Conservation (phyloP, 2,113 vertebrate genomes). For the Peromyscus leucopus region DNA sequence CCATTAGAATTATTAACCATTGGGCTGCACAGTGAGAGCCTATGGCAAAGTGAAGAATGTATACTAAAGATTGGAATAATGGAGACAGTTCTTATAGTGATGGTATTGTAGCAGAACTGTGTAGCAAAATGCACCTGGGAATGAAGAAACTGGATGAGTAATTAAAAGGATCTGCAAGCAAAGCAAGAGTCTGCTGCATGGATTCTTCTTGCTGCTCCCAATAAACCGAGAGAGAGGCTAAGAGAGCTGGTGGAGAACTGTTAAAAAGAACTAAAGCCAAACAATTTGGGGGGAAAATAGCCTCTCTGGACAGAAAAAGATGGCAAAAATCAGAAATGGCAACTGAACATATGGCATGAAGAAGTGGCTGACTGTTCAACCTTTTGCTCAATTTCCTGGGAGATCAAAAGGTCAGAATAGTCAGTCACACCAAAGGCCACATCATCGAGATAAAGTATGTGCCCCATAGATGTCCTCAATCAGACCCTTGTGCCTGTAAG, state of each 20-base stretch:
- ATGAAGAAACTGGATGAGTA: not conserved
- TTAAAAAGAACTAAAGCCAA: not conserved
- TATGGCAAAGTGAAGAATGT: not conserved
- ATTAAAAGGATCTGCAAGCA: not conserved
- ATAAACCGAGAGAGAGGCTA: not conserved
- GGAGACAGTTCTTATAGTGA: not conserved
- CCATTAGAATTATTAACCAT: not conserved
- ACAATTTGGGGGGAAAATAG: not conserved
- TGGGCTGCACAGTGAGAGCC: not conserved
- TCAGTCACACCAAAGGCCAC: slow-evolving; percentile 20
- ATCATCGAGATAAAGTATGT: slow-evolving; percentile 6
- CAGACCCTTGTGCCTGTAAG: not conserved
- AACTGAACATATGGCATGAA: not conserved
- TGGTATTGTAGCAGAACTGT: not conserved
- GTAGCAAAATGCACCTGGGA: not conserved
- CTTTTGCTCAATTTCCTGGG: slow-evolving; percentile 49
- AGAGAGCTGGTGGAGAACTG: not conserved
- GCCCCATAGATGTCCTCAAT: not conserved
- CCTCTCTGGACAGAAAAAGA: not conserved
- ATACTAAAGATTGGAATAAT: not conserved
- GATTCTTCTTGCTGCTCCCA: not conserved
- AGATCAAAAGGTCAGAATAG: slow-evolving; percentile 52
- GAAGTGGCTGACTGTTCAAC: not conserved
- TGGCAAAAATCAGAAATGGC: slow-evolving; percentile 25
- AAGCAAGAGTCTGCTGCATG: not conserved